A percentile compares a stretch with the other conserved stretches of the same genome.
Conservation (phyloP, 2,888 invertebrate genomes). For the Apamea anceps region DNA sequence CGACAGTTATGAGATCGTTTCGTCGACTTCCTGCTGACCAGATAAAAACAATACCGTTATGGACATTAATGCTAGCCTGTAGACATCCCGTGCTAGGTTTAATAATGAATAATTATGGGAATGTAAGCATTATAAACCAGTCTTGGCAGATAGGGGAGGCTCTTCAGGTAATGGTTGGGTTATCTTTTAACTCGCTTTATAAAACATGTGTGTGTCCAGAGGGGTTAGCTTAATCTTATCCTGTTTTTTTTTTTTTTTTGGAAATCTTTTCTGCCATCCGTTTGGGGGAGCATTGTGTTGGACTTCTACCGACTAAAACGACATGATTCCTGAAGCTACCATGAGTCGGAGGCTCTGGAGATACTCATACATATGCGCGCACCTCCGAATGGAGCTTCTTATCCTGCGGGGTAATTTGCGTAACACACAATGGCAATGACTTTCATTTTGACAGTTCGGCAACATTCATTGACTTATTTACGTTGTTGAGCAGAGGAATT, state of each 20-base stretch:
- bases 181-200: neutral
- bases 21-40: constrained; percentile 51
- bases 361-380: neutral
- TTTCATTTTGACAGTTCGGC: too few relatives aligned
- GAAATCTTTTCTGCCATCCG: too few relatives aligned
- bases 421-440: neutral
- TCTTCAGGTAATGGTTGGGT: neutral
- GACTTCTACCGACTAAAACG: neutral
- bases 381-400: neutral
- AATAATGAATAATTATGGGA: constrained; percentile 36
- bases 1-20: constrained; percentile 60
- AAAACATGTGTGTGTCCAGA: neutral
- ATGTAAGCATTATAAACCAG: neutral
- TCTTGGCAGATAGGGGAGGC: neutral
- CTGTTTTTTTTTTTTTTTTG: neutral
- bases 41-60: constrained; percentile 59
- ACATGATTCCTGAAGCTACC: neutral
- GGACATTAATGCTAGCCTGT: constrained; percentile 13
- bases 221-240: too few relatives aligned
- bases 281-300: neutral
- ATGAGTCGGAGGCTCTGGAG: neutral
- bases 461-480: too few relatives aligned
- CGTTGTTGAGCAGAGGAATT: too few relatives aligned
- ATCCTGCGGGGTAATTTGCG: neutral
- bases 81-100: constrained; percentile 18